Evolutionary conservation across 2,113 vertebrate genomes (phyloP).

Genomic region (Cervus canadensis): DNA sequence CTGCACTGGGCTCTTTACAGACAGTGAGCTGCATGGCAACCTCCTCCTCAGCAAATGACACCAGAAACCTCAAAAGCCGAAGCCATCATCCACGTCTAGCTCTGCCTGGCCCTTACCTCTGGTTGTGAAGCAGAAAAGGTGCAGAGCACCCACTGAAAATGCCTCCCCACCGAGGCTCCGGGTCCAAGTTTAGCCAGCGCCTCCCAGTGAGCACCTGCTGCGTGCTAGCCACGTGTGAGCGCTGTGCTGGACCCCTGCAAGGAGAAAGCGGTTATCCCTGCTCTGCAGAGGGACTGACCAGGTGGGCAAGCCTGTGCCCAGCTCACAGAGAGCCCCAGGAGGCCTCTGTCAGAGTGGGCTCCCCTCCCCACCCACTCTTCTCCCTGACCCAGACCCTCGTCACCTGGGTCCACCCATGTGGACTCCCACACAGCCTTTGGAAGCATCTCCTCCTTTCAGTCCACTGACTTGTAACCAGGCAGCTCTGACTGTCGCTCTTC

Average conservation of each 20-base stretch:
- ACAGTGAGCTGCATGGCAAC: fast-evolving
- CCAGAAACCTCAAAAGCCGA: not conserved
- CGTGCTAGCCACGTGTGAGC: fast-evolving
- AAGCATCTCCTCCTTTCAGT: not conserved
- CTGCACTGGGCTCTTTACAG: not conserved
- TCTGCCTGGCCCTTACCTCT: not conserved
- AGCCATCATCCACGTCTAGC: not conserved
- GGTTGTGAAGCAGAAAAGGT: not conserved
- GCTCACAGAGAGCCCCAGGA: not conserved
- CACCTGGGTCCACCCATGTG: not conserved
- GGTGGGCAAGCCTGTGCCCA: too few relatives aligned
- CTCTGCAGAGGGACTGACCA: not conserved
- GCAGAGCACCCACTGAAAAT: not conserved
- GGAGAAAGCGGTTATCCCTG: not conserved
- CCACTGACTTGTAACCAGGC: not conserved
- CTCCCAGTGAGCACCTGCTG: not conserved
- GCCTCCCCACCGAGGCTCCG: not conserved
- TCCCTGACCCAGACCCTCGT: not conserved
- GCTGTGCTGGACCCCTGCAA: fast-evolving
- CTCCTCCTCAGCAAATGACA: not conserved
- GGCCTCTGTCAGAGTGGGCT: too few relatives aligned
- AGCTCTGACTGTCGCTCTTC: not conserved
- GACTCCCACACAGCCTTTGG: not conserved
- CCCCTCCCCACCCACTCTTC: not conserved
- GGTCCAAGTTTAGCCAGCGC: not conserved